These are phyloP conservation scores for Eretmocerus hayati DNA, from an alignment of 2,888 invertebrate species.

Conservation along the genomic window DNA sequence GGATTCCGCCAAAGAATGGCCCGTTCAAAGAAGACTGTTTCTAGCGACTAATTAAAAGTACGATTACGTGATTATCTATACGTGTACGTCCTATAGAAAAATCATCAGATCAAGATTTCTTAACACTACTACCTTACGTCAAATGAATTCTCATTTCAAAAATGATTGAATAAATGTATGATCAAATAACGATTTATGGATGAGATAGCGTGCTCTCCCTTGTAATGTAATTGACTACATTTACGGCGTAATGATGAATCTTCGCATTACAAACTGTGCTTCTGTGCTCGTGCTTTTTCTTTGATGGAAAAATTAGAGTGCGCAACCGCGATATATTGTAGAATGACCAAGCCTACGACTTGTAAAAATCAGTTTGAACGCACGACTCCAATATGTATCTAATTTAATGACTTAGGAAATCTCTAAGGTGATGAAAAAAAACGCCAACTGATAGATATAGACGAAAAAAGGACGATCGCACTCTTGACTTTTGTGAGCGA, in stretches of 20 bases:
- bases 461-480: constrained; percentile 2
- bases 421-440: constrained; percentile 7
- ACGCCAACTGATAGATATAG: constrained; percentile 14
- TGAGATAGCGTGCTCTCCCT: constrained; percentile 10
- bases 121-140: constrained; percentile 13
- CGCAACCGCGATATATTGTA: constrained; percentile 1
- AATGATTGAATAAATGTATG: constrained; percentile 4
- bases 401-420: constrained; percentile 20
- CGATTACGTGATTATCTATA: constrained; percentile 21
- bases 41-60: constrained; percentile 21
- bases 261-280: constrained; percentile 1
- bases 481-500: background rate
- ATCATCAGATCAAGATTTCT: constrained; percentile 16
- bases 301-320: background rate
- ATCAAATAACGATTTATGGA: background rate
- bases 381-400: constrained; percentile 22
- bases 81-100: constrained; percentile 15
- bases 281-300: constrained; percentile 12
- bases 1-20: constrained; percentile 22
- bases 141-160: constrained; percentile 10
- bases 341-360: constrained; percentile 13
- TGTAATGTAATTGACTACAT: constrained; percentile 18
- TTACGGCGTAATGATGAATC: constrained; percentile 12
- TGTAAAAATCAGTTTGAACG: constrained; percentile 20
- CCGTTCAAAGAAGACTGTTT: constrained; percentile 23